Base-by-base conservation (phyloP, 2,888 invertebrate species). In the Thyatira batis region DNA sequence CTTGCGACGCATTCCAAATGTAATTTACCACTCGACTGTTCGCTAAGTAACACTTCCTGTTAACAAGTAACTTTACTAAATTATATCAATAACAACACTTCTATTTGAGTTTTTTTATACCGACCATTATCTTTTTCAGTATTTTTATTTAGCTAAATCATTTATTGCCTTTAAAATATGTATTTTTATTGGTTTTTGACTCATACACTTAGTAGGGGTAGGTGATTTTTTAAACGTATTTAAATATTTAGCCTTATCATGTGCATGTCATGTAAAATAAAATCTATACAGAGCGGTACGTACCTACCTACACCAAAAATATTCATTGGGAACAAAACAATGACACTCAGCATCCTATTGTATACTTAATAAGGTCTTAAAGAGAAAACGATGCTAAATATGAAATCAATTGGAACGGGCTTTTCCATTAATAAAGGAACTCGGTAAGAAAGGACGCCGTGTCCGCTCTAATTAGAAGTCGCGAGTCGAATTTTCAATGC, bases 401-500 rank as follows among this genome's bases (percentile, higher is more conserved):
- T 87, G 82, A 85, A 86, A 85, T 87, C 87, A 86, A 87, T 87
- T 83, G 82, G 76, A 83, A 81, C 65, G 67, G 83, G 85, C 81
- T 85, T 85, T 85, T 84, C 82, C 85, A 86, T 87, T 87, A 84
- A 83, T 86, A 86, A 87, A 82, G 81, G 80, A 83, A 82, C 74
- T 78, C 69, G 68, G 70, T 70, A 81, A 80, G 82, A 82, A 80
- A 82, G 78, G 70, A 78, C 80, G 76, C 74, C 71, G 77, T 86
- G 89, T 88, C 85, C 76, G 81, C 78, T 80, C 80, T 90, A 91
- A 91, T 91, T 90, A 89, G 86, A 86, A 87, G 83, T 86, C 84
- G 83, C 85, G 85, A 84, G 78, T 85, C 83, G 89, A 90, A 90
- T 91, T 89, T 87, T 82, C 87, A 89, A 89, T 89, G 85, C 81